Percentiles rank a stretch among this genome's conserved stretches.
Conservation (phyloP, 2,113 vertebrate species). For the Pao palembangensis region DNA sequence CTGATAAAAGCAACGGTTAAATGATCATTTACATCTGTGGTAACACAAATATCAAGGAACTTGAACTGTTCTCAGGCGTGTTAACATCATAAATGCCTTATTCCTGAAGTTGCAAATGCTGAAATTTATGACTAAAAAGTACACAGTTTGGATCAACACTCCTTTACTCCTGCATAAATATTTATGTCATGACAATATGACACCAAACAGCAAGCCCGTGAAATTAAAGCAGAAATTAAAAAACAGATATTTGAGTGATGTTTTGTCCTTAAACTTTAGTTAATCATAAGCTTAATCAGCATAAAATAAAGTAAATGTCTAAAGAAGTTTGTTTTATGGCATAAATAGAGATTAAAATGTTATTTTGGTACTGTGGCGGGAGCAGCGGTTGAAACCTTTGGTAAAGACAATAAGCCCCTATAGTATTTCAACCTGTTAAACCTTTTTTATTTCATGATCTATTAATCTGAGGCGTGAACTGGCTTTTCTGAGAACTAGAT, state of each 20-base stretch:
- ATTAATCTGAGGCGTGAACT: constrained; percentile 8
- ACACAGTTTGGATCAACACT: not conserved
- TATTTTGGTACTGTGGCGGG: not conserved
- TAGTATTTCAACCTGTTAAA: not conserved
- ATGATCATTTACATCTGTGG: too few species aligned
- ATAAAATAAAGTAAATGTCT: too few species aligned
- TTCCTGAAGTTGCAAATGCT: not conserved
- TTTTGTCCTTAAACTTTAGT: too few species aligned
- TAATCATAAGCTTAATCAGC: too few species aligned
- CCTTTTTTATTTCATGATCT: not conserved
- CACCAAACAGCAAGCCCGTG: not conserved
- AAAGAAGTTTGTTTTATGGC: not conserved
- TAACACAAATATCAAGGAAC: not conserved
- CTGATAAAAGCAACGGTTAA: not conserved
- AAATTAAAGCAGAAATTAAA: not conserved
- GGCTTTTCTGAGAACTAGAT: constrained; percentile 7
- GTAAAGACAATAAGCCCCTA: not conserved
- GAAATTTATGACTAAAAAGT: not conserved
- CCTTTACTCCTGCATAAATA: not conserved
- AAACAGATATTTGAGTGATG: too few species aligned
- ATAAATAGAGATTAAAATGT: constrained; percentile 5
- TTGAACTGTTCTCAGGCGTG: constrained; percentile 6
- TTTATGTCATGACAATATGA: not conserved
- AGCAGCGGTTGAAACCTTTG: not conserved
- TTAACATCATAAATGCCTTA: constrained; percentile 18